A percentile compares a stretch with the other conserved stretches of the same genome.
Conservation (phyloP, 2,113 vertebrate genomes). For the Microcebus jonahi region DNA sequence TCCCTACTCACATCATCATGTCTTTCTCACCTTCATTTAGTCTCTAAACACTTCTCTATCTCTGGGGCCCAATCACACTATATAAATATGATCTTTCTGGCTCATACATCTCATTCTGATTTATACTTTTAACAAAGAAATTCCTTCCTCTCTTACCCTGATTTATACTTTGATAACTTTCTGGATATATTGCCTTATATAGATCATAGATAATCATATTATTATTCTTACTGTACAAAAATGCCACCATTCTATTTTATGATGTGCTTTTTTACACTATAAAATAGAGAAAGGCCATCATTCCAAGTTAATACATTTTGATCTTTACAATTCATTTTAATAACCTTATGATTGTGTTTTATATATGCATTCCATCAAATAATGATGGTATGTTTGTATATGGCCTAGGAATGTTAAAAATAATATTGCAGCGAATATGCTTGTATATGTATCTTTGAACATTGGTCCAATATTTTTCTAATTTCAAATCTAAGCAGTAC, state of each 20-base stretch:
- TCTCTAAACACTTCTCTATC: neutral
- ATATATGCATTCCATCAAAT: neutral
- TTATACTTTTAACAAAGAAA: neutral
- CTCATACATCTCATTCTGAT: neutral
- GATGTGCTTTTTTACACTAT: neutral
- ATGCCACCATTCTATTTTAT: neutral
- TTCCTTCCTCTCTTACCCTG: neutral
- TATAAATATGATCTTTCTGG: neutral
- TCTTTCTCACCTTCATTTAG: neutral
- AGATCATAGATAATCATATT: neutral
- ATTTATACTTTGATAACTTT: neutral
- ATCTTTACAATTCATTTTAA: neutral
- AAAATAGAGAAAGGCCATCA: neutral
- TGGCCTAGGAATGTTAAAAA: neutral
- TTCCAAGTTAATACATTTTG: neutral
- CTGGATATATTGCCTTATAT: neutral
- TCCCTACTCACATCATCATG: rapidly evolving
- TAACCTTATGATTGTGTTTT: neutral
- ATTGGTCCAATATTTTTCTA: neutral
- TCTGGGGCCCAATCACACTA: neutral
- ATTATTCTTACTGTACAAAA: neutral
- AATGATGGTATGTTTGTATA: neutral
- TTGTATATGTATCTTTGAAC: neutral
- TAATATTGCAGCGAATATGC: neutral
- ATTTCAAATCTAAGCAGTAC: neutral